Base-by-base conservation (phyloP, 2,797 vertebrate genomes). In the Brachyalestes nurse region DNA sequence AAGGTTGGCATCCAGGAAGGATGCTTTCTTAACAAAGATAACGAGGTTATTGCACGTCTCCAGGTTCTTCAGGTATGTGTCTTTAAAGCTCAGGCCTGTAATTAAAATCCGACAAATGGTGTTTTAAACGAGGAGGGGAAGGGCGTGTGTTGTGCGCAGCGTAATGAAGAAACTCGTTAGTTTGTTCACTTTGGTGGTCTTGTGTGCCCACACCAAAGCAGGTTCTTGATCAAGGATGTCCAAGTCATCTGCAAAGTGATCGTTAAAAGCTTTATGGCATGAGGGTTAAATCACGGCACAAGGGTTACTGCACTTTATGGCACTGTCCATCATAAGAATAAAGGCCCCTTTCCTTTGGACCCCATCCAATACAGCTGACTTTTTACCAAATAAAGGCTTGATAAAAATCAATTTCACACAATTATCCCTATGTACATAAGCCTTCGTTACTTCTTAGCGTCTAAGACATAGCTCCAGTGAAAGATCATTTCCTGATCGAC, bases 1-100 rank as follows among this genome's bases (percentile, higher is more conserved):
- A 77, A 69, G 23, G 5, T 12, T 38, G 80, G 74, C 69, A 60
- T 57, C 19, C 60, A 71, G 69, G 77, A 28, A 9, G 14, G 21
- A 21, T n/a, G 17, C 62, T 75, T 51, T 67, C 58, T 79, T 72
- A 76, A 79, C 74, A 6, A 55, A 79, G 62, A 64, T 77, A 79
- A 82, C 70, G 72, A 75, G 51, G 67, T 72, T 71, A 61, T 21
- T 72, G 25, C 45, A 58, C 60, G 38, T 82, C 60, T 17, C 51
- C 25, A 13, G 53, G 45, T 64, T 60, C 65, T 55, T 75, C n/a
- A 82, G 53, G 57, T 82, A 76, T 12, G 16, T 62, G 65, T 66
- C 66, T 67, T 82, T 69, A 77, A 80, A 81, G 75, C 51, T 74
- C 61, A 66, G 28, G 74, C 70, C 53, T 67, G 23, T 78, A 72